These are phyloP conservation scores for Hemitrygon akajei DNA, from an alignment of 2,797 vertebrate species.

Conservation along the genomic window DNA sequence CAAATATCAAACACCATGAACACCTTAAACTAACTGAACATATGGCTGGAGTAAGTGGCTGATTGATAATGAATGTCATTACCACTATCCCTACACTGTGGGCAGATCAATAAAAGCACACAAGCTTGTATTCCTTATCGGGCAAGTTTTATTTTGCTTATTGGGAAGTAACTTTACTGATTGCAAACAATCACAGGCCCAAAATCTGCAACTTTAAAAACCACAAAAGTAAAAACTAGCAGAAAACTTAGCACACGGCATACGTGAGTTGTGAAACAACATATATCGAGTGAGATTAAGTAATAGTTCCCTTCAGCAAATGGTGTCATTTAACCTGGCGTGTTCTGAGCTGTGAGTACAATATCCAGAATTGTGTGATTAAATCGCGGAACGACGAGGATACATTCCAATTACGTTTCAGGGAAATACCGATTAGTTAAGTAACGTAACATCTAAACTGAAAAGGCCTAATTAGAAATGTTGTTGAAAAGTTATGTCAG, in stretches of 20 bases:
- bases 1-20: not conserved
- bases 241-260: conserved; percentile 6
- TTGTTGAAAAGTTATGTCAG: not conserved
- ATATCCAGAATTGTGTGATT: not conserved
- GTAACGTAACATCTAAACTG: not conserved
- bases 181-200: conserved; percentile 29
- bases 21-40: not conserved
- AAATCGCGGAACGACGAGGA: not conserved
- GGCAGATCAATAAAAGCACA: conserved; percentile 16
- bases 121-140: not conserved
- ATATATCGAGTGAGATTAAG: not conserved
- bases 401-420: not conserved
- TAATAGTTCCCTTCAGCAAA: too few species aligned
- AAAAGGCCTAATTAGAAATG: too few species aligned
- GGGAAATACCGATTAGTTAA: not conserved
- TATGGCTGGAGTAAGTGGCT: not conserved
- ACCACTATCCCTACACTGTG: not conserved
- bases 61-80: not conserved
- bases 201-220: conserved; percentile 27
- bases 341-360: not conserved
- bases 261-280: not conserved
- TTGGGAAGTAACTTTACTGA: not conserved
- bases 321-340: not conserved
- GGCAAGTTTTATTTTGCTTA: conserved; percentile 23
- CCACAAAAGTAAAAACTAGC: conserved; percentile 17